Percentiles rank a stretch among this genome's conserved stretches.
phyloP scores from a whole-genome alignment of 2,797 vertebrate genomes.

The Eleutherodactylus coqui region DNA sequence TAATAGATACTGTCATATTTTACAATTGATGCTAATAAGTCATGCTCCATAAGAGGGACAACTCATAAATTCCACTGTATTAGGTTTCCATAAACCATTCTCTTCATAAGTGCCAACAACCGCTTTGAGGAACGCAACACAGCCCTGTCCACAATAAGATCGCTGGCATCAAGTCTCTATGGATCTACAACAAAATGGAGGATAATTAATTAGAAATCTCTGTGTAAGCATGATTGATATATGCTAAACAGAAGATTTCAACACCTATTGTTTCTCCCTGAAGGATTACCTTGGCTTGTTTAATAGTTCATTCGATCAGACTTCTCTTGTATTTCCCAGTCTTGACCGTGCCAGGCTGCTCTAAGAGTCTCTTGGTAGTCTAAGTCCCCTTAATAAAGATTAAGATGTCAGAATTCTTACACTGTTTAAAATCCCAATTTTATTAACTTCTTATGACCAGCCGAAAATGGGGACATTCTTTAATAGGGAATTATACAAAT shows the following conservation, averaged over 20 bases:
- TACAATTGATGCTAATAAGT: slow-evolving; percentile 28
- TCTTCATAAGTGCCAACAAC: background rate
- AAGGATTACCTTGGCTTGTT: slow-evolving; percentile 83
- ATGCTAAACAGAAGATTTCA: slow-evolving; percentile 81
- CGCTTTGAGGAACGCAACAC: slow-evolving; percentile 8
- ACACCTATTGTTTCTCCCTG: slow-evolving; percentile 81
- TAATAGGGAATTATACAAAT: slow-evolving; percentile 62
- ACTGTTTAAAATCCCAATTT: slow-evolving; percentile 84
- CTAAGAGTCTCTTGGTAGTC: slow-evolving; percentile 82
- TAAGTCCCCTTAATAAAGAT: slow-evolving; percentile 98
- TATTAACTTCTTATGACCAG: slow-evolving; percentile 85
- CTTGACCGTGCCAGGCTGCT: slow-evolving; percentile 84
- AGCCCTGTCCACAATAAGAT: slow-evolving; percentile 3
- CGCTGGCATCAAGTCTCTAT: slow-evolving; percentile 22
- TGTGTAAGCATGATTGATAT: slow-evolving; percentile 84
- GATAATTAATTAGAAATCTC: slow-evolving; percentile 76
- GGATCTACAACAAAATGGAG: slow-evolving; percentile 41
- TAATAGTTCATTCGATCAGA: slow-evolving; percentile 88
- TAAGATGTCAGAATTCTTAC: slow-evolving; percentile 92
- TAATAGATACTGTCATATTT: slow-evolving; percentile 13
- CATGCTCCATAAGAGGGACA: slow-evolving; percentile 42
- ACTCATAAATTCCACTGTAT: slow-evolving; percentile 13
- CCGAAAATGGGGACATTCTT: slow-evolving; percentile 72
- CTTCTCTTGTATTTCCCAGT: slow-evolving; percentile 71
- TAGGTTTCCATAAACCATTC: background rate